phyloP scores from a whole-genome alignment of 2,888 invertebrate species.

The Epirrita christyi region DNA sequence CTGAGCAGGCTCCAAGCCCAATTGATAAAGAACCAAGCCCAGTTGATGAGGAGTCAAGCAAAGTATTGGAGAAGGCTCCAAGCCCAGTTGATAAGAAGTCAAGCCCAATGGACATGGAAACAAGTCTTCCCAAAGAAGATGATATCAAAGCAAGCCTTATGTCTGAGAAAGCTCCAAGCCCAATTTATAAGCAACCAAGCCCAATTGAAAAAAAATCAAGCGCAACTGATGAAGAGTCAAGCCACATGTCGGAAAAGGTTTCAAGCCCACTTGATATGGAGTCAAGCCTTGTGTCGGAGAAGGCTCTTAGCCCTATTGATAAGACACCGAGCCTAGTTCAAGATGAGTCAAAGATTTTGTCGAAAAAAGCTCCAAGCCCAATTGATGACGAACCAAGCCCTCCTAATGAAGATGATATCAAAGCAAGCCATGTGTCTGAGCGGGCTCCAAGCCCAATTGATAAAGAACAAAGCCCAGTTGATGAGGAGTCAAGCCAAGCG shows the following conservation, averaged over 20 bases:
- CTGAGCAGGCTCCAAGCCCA: background rate
- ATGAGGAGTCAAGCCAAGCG: background rate
- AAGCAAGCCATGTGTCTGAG: constrained; percentile 19
- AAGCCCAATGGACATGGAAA: constrained; percentile 2
- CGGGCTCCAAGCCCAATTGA: background rate
- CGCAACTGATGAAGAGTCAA: constrained; percentile 20
- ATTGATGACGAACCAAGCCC: background rate
- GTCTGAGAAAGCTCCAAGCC: background rate
- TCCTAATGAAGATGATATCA: background rate
- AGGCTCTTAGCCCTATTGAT: background rate
- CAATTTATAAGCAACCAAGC: too few relatives aligned
- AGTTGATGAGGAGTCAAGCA: constrained; percentile 10
- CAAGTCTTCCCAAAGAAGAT: constrained; percentile 5
- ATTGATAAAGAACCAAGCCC: background rate
- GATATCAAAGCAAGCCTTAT: constrained; percentile 10
- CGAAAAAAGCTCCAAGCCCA: background rate
- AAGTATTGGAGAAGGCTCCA: constrained; percentile 11
- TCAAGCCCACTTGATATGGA: background rate
- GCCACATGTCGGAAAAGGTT: constrained; percentile 16
- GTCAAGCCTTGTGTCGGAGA: constrained; percentile 17
- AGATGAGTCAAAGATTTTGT: background rate
- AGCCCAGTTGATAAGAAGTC: constrained; percentile 3
- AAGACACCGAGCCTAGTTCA: background rate
- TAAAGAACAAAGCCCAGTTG: background rate
- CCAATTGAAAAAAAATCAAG: background rate